Percentiles rank a stretch among this genome's conserved stretches.
These are phyloP conservation scores for Drosophila virilis DNA, from an alignment of 1,140 invertebrate genomes.

Conservation along the genomic window DNA sequence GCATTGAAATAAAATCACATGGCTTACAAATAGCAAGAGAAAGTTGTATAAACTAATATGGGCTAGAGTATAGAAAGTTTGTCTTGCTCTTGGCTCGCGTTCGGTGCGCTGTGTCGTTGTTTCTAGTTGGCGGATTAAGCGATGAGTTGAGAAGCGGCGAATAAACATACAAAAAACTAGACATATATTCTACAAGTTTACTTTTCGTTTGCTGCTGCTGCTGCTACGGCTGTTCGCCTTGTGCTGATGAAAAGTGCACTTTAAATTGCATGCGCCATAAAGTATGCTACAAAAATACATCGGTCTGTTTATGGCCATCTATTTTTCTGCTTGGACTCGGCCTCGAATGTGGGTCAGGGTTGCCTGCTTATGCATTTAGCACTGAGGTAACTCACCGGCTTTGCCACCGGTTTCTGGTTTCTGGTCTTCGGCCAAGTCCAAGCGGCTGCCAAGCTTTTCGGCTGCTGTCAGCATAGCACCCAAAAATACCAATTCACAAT, in stretches of 20 bases:
- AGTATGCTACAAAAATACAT: slow-evolving; percentile 46
- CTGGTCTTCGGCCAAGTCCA: slow-evolving; percentile 46
- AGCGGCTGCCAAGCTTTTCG: slow-evolving; percentile 35
- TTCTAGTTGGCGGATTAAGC: slow-evolving; percentile 66
- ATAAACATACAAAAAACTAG: slow-evolving; percentile 49
- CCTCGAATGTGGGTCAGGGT: slow-evolving; percentile 56
- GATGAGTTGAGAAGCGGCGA: slow-evolving; percentile 53
- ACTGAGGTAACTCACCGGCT: slow-evolving; percentile 47
- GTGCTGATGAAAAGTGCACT: slow-evolving; percentile 55
- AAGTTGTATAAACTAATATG: neutral
- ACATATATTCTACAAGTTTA: slow-evolving; percentile 51
- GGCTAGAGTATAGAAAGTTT: slow-evolving; percentile 34
- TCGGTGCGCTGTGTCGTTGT: slow-evolving; percentile 38
- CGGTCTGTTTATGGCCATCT: slow-evolving; percentile 2
- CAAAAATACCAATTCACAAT: slow-evolving; percentile 24
- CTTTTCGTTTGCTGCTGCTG: slow-evolving; percentile 34
- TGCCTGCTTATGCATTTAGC: slow-evolving; percentile 66
- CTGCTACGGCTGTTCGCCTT: neutral
- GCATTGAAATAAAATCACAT: neutral
- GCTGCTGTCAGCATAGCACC: slow-evolving; percentile 29
- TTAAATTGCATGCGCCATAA: slow-evolving; percentile 60
- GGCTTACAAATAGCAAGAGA: neutral
- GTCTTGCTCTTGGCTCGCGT: slow-evolving; percentile 28
- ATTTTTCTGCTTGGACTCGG: neutral
- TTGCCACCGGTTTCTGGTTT: slow-evolving; percentile 31